Conservation (phyloP, 2,797 vertebrate species). For the Clarias fuscus region DNA sequence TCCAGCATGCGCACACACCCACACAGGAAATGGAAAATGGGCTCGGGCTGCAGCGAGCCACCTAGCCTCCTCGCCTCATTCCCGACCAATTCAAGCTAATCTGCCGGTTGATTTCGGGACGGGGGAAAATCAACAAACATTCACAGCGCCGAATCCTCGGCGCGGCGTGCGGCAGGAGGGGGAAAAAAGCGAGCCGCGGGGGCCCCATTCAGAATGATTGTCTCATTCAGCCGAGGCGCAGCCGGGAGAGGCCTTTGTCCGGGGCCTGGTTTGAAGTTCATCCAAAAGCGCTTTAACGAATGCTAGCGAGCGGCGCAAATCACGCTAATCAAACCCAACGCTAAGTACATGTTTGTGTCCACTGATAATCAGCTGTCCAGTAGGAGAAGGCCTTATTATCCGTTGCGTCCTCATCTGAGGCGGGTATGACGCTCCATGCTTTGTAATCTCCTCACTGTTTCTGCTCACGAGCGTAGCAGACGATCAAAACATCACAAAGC, state of each 20-base stretch:
- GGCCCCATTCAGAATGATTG: slow-evolving; percentile 53
- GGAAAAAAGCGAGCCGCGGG: slow-evolving; percentile 37
- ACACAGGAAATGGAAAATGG: slow-evolving; percentile 53
- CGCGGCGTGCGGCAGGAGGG: slow-evolving; percentile 30
- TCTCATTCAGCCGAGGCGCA: slow-evolving; percentile 50
- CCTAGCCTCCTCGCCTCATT: slow-evolving; percentile 57
- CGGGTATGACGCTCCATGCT: not conserved
- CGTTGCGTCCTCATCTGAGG: not conserved
- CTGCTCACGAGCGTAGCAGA: not conserved
- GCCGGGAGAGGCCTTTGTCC: slow-evolving; percentile 45
- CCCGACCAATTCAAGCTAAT: slow-evolving; percentile 60
- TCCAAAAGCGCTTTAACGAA: slow-evolving; percentile 46
- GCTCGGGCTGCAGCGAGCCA: slow-evolving; percentile 48
- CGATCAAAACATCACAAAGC: not conserved
- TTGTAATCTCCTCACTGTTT: not conserved
- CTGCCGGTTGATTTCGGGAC: slow-evolving; percentile 54
- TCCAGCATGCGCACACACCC: slow-evolving; percentile 44
- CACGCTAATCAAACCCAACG: slow-evolving; percentile 49
- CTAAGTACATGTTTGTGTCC: slow-evolving; percentile 46
- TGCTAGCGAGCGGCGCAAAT: slow-evolving; percentile 28
- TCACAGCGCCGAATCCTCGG: slow-evolving; percentile 42
- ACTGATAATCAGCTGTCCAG: slow-evolving; percentile 39
- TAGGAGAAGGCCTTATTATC: slow-evolving; percentile 18
- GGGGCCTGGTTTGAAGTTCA: slow-evolving; percentile 49
- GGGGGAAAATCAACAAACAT: slow-evolving; percentile 59